Base-by-base conservation (phyloP, 1,140 invertebrate genomes). In the Philotrypesis tridentata region DNA sequence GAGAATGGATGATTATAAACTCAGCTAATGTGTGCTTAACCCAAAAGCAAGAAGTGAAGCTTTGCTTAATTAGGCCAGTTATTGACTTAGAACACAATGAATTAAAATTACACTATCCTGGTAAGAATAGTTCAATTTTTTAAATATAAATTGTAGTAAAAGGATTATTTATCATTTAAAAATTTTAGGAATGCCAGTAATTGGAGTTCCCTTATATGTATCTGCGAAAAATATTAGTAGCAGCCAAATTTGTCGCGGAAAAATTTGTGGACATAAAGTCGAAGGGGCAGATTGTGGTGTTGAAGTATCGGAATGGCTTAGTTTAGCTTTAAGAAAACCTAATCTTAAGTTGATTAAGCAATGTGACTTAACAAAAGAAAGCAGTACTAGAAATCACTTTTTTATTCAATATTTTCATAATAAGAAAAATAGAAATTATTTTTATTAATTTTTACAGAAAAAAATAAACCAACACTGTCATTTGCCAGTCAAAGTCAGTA, bases 1-100 rank as follows among this genome's bases (percentile, higher is more conserved):
- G 98, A 85, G 93, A 96, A 87, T 99, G 97, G 97, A 97, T 98
- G 96, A 95, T 99, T 80, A 93, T 98, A 1, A 96, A 95, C 84
- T 90, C 93, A 21, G 92, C 94, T 86, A 97, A 97, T 29, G 93
- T 96, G 63, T 96, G 95, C 80, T 88, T 99, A 21, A 98, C 97
- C 37, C 97, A 99, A 90, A 99, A 99, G 89, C 94, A 96, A 75
- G 94, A 96, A 86, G 93, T 95, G 0, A 94, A 93, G 83, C 92
- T 99, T 86, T 98, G 97, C 91, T 90, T 96, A 31, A 94, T 99
- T n/a, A 93, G 91, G 85, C 97, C 98, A 4, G 87, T 90, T 12
- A 93, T 98, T 82, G 92, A 96, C 91, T 88, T 95, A 37, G 87
- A 94, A 67, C 89, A 89, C 5, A 92, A 94, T 82, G 87, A 90